phyloP scores from a whole-genome alignment of 2,888 invertebrate genomes.

The Epistrophe grossulariae region DNA sequence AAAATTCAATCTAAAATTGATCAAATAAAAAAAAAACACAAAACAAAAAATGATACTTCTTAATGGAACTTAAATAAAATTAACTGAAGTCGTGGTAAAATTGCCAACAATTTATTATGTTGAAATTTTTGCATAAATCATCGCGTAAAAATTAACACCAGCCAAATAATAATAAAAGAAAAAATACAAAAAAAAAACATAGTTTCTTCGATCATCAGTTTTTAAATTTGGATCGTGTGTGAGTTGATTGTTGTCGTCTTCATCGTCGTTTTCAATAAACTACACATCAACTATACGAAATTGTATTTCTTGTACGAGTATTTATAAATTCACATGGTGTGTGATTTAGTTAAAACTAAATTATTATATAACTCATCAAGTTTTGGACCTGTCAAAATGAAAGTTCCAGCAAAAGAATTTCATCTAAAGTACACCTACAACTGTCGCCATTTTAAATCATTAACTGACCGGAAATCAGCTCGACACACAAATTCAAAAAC shows the following conservation, averaged over 20 bases:
- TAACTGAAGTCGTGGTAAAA: conserved; percentile 21
- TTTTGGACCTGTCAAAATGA: conserved; percentile 62
- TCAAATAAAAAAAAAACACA: not conserved
- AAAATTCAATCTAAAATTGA: not conserved
- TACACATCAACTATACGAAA: conserved; percentile 45
- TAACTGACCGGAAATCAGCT: conserved; percentile 55
- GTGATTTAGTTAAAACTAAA: conserved; percentile 9
- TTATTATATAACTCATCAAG: conserved; percentile 63
- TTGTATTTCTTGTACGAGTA: not conserved
- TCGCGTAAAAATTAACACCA: conserved; percentile 42
- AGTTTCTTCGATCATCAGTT: conserved; percentile 59
- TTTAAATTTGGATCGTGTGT: conserved; percentile 66
- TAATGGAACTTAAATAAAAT: conserved; percentile 18
- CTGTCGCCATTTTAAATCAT: conserved; percentile 55
- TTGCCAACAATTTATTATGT: conserved; percentile 49
- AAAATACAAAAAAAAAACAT: conserved; percentile 27
- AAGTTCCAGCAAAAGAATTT: conserved; percentile 67
- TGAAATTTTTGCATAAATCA: conserved; percentile 65
- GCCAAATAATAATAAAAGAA: conserved; percentile 26
- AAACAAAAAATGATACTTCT: conserved; percentile 33
- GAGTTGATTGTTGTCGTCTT: conserved; percentile 14
- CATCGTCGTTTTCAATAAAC: not conserved
- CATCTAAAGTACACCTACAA: conserved; percentile 58
- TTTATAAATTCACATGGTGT: conserved; percentile 46
- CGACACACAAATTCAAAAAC: conserved; percentile 50